A percentile compares a stretch with the other conserved stretches of the same genome.
These are phyloP conservation scores for Eupithecia pulchellata DNA, from an alignment of 2,888 invertebrate species.

Conservation along the genomic window DNA sequence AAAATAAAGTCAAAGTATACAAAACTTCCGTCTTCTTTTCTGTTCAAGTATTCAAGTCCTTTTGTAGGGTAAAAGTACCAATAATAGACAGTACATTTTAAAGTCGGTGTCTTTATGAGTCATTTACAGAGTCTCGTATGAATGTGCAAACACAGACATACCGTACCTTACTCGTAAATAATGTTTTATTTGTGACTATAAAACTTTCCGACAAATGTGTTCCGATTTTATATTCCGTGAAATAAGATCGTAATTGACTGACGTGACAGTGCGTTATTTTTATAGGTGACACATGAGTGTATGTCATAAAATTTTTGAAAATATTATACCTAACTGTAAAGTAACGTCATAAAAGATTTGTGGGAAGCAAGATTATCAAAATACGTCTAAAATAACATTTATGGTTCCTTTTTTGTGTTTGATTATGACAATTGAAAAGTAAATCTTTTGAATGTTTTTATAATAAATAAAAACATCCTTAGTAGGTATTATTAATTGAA, in stretches of 20 bases:
- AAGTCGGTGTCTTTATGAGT: slow-evolving; percentile 65
- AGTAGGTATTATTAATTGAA: too few species aligned
- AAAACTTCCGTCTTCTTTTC: slow-evolving; percentile 32
- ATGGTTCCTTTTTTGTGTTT: not conserved
- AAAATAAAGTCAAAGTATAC: slow-evolving; percentile 6
- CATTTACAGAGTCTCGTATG: slow-evolving; percentile 56
- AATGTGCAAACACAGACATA: slow-evolving; percentile 66
- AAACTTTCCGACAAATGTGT: slow-evolving; percentile 59
- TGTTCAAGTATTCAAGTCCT: slow-evolving; percentile 30
- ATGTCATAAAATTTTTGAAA: slow-evolving; percentile 18
- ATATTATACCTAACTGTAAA: slow-evolving; percentile 8
- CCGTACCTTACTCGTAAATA: slow-evolving; percentile 56
- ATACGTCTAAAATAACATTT: slow-evolving; percentile 6
- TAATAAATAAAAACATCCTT: not conserved
- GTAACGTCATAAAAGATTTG: slow-evolving; percentile 8
- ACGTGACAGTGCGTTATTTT: slow-evolving; percentile 27
- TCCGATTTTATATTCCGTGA: slow-evolving; percentile 45
- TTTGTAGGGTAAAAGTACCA: slow-evolving; percentile 55
- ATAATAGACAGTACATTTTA: slow-evolving; percentile 52
- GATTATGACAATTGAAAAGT: not conserved
- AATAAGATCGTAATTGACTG: slow-evolving; percentile 40
- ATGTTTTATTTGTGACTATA: slow-evolving; percentile 65
- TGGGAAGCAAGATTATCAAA: slow-evolving; percentile 2
- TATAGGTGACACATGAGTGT: slow-evolving; percentile 21
- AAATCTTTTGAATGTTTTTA: not conserved